Conservation (phyloP, 2,888 invertebrate species). For the Pachydiplax longipennis region DNA sequence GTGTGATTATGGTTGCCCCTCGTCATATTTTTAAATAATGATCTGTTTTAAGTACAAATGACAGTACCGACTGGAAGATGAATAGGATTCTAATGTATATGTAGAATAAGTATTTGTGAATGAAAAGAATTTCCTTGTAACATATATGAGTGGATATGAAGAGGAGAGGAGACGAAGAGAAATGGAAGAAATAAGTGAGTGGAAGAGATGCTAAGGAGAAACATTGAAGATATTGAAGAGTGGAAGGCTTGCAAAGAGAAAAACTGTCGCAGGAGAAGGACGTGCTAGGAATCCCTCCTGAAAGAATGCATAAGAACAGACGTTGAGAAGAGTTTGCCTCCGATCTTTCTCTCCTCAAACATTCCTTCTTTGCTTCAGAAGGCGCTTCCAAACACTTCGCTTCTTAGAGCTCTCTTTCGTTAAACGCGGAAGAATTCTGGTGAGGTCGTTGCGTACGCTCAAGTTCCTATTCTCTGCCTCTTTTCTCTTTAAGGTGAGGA, state of each 20-base stretch:
- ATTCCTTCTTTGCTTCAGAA: neutral
- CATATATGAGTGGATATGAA: too few species aligned
- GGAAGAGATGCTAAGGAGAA: neutral
- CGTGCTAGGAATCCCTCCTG: constrained; percentile 19
- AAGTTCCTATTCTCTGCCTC: neutral
- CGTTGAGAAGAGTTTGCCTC: neutral
- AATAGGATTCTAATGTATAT: too few species aligned
- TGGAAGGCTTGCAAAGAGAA: neutral
- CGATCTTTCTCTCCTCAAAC: neutral
- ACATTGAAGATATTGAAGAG: neutral
- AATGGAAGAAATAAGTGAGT: neutral
- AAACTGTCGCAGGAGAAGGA: neutral
- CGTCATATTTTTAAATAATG: too few species aligned
- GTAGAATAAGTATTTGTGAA: too few species aligned
- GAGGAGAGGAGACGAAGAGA: neutral
- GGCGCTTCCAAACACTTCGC: neutral
- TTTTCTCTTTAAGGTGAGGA: neutral
- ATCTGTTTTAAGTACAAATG: too few species aligned
- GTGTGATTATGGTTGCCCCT: too few species aligned
- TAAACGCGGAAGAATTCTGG: neutral
- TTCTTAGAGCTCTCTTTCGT: too few species aligned
- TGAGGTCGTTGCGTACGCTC: neutral
- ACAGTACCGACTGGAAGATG: too few species aligned
- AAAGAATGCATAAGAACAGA: neutral
- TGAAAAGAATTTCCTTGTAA: too few species aligned